These are phyloP conservation scores for Rhorus exstirpatorius DNA, from an alignment of 2,888 invertebrate genomes.

Conservation along the genomic window DNA sequence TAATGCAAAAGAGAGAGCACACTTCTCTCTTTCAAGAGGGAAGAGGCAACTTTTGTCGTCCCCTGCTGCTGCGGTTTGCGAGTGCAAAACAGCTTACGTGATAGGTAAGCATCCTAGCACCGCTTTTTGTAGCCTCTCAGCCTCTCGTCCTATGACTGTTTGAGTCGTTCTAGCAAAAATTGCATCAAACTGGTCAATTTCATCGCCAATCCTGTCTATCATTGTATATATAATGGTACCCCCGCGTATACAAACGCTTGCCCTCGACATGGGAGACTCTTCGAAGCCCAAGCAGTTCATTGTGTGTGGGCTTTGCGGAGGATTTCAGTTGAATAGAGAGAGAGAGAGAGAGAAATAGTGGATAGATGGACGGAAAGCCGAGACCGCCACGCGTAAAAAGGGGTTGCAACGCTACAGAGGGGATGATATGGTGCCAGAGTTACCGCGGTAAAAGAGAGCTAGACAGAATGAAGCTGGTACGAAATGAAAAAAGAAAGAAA, in stretches of 20 bases:
- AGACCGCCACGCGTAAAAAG: conserved; percentile 62
- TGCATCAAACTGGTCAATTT: conserved; percentile 3
- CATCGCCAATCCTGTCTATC: background rate
- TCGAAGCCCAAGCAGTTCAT: conserved; percentile 73
- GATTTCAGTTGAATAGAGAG: conserved; percentile 68
- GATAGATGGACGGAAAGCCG: conserved; percentile 39
- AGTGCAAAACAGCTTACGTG: conserved; percentile 17
- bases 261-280: conserved; percentile 76
- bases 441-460: conserved; percentile 49
- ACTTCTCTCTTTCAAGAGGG: background rate
- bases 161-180: background rate
- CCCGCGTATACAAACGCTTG: conserved; percentile 69
- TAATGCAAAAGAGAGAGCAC: conserved; percentile 75
- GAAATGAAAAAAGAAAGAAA: conserved; percentile 39
- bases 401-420: conserved; percentile 50
- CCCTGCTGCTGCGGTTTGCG: background rate
- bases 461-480: conserved; percentile 29
- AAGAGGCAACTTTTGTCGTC: conserved; percentile 50
- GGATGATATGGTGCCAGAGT: conserved; percentile 49
- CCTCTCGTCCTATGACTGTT: background rate
- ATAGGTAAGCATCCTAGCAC: background rate
- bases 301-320: conserved; percentile 76
- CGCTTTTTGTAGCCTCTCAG: background rate
- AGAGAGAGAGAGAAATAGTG: conserved; percentile 25
- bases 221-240: background rate